These are phyloP conservation scores for Petrocephalus zakoni DNA, from an alignment of 2,113 vertebrate species.

Conservation along the genomic window DNA sequence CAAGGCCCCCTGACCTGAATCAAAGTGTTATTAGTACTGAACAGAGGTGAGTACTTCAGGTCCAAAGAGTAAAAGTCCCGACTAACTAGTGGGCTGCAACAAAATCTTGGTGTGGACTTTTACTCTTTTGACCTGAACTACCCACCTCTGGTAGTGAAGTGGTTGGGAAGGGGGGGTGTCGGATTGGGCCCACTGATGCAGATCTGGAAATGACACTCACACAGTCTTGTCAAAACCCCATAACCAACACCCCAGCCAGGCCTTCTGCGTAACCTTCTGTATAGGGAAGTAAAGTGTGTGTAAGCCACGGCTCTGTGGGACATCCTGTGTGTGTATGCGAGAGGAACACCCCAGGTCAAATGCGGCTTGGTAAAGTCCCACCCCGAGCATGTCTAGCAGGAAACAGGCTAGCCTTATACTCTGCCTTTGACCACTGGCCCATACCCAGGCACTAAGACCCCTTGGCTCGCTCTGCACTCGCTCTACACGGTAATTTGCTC, in stretches of 20 bases:
- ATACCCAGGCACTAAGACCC: conserved; percentile 44
- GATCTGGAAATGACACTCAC: background rate
- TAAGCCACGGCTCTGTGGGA: background rate
- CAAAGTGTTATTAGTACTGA: background rate
- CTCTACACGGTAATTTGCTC: conserved; percentile 57
- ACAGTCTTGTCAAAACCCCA: background rate
- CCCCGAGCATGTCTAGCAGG: background rate
- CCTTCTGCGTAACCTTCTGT: too few species aligned
- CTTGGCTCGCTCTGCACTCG: conserved; percentile 46
- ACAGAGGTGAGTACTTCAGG: background rate
- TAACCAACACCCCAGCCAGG: background rate
- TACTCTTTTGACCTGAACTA: too few species aligned
- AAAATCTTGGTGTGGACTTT: too few species aligned
- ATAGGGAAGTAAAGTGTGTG: background rate
- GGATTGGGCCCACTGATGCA: background rate
- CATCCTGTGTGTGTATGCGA: too few species aligned
- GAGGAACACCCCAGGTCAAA: background rate
- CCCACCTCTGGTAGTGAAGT: too few species aligned
- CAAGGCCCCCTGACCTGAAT: background rate
- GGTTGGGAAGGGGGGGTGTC: background rate
- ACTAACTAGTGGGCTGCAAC: too few species aligned
- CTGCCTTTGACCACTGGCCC: conserved; percentile 48
- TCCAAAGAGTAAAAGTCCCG: too few species aligned
- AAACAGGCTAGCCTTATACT: background rate
- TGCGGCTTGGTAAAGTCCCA: conserved; percentile 47